A percentile compares a stretch with the other conserved stretches of the same genome.
Evolutionary conservation across 1,140 invertebrate genomes (phyloP).

Genomic region (Trichonephila clavata): DNA sequence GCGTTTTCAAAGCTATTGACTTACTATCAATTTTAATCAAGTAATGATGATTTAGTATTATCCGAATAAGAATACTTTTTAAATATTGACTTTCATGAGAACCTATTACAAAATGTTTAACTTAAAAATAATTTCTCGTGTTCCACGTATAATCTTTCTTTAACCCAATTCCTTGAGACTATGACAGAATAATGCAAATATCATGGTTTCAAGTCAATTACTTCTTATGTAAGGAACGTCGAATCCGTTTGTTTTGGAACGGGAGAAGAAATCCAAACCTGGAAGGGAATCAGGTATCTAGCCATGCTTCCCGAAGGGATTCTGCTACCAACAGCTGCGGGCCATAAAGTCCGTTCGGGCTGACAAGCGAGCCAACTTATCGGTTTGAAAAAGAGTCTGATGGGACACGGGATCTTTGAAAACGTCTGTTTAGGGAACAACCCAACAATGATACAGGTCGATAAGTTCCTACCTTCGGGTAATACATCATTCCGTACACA

Average conservation of each 20-base stretch:
- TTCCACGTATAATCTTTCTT: too few species aligned
- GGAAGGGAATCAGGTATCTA: constrained; percentile 47
- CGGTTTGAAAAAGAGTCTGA: constrained; percentile 67
- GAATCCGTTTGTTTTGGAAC: not conserved
- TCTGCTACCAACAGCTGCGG: constrained; percentile 61
- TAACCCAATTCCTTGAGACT: not conserved
- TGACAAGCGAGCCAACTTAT: constrained; percentile 62
- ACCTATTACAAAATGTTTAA: too few species aligned
- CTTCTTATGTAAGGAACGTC: not conserved
- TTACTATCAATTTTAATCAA: too few species aligned
- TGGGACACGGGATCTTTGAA: constrained; percentile 70
- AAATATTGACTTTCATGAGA: too few species aligned
- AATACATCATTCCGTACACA: constrained; percentile 70
- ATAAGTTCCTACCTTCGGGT: constrained; percentile 67
- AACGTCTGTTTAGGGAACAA: constrained; percentile 72
- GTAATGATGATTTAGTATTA: too few species aligned
- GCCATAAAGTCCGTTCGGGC: constrained; percentile 59
- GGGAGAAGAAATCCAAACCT: constrained; percentile 58
- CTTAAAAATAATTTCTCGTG: too few species aligned
- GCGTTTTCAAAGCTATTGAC: too few species aligned
- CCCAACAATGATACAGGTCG: constrained; percentile 68
- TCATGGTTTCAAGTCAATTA: constrained; percentile 35
- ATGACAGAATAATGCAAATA: not conserved
- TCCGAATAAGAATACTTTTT: too few species aligned
- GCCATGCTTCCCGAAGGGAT: constrained; percentile 37